Evolutionary conservation across 2,113 vertebrate genomes (phyloP).

Genomic region (Sigmodon hispidus): DNA sequence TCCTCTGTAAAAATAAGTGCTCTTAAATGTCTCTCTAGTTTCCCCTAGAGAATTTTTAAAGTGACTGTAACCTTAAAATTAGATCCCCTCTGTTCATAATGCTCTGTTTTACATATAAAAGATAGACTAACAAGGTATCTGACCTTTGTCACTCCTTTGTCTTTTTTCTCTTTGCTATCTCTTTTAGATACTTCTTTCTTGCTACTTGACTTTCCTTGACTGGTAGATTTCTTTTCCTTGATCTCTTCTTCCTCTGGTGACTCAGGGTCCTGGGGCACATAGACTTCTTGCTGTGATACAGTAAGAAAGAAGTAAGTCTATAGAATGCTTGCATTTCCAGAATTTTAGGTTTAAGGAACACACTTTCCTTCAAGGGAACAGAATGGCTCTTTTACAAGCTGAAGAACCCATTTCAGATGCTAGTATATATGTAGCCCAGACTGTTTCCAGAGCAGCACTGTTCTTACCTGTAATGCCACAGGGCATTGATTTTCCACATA

Average conservation of each 20-base stretch:
- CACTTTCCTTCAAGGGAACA: not conserved
- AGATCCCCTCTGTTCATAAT: not conserved
- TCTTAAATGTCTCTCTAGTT: no score
- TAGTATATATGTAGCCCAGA: not conserved
- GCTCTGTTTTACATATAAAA: not conserved
- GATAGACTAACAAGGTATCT: not conserved
- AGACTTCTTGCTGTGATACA: conserved; percentile 86
- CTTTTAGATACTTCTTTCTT: conserved; percentile 83
- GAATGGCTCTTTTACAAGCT: not conserved
- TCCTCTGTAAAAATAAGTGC: no score
- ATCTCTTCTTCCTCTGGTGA: conserved; percentile 81
- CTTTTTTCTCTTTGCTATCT: conserved; percentile 86
- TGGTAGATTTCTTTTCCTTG: conserved; percentile 79
- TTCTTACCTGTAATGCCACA: conserved; percentile 52
- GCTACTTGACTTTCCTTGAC: conserved; percentile 82
- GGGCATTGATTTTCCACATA: conserved; percentile 52
- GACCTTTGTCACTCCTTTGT: conserved; percentile 84
- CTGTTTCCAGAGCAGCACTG: not conserved
- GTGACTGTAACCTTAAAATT: not conserved
- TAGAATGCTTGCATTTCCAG: not conserved
- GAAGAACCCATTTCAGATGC: not conserved
- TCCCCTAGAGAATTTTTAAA: not conserved
- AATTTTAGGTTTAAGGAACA: conserved; percentile 19
- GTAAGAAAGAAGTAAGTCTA: conserved; percentile 58
- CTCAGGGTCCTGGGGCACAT: conserved; percentile 83